Percentiles rank a stretch among this genome's conserved stretches.
Conservation (phyloP, 2,113 vertebrate genomes). For the Phycodurus eques region DNA sequence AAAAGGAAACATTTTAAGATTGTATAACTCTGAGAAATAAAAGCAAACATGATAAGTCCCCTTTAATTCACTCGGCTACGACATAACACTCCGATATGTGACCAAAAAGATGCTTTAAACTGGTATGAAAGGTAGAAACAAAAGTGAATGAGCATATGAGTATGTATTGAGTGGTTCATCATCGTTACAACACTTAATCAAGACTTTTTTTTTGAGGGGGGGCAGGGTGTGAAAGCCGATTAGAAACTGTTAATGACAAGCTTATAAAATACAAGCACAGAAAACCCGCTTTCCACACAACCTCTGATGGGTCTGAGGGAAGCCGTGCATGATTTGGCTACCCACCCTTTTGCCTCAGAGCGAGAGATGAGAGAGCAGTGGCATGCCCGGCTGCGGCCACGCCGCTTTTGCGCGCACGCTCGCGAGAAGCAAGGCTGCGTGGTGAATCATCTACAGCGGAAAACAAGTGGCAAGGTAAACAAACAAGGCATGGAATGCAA, state of each 20-base stretch:
- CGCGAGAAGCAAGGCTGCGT: conserved; percentile 94
- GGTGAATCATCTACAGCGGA: conserved; percentile 93
- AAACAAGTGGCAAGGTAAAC: conserved; percentile 93
- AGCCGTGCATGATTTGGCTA: conserved; percentile 76
- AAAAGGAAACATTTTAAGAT: neutral
- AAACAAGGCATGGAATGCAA: conserved; percentile 81
- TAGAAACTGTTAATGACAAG: neutral
- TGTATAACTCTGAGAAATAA: neutral
- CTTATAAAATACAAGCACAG: neutral
- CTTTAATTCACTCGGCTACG: neutral
- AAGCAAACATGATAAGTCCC: neutral
- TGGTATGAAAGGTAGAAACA: conserved; percentile 28
- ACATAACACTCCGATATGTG: neutral
- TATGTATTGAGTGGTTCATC: conserved; percentile 14
- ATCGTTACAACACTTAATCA: conserved; percentile 9
- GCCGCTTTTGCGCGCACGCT: conserved; percentile 92
- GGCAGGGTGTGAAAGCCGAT: neutral
- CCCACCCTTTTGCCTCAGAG: conserved; percentile 97
- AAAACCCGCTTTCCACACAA: conserved; percentile 30
- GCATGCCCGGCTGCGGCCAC: conserved; percentile 83
- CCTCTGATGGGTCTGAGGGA: conserved; percentile 50
- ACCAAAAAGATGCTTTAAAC: conserved; percentile 31
- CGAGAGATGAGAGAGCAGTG: conserved; percentile 92
- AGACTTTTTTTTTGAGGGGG: neutral
- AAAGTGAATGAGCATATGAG: conserved; percentile 24